Conservation (phyloP, 2,113 vertebrate genomes). For the Ardeotis arabs region DNA sequence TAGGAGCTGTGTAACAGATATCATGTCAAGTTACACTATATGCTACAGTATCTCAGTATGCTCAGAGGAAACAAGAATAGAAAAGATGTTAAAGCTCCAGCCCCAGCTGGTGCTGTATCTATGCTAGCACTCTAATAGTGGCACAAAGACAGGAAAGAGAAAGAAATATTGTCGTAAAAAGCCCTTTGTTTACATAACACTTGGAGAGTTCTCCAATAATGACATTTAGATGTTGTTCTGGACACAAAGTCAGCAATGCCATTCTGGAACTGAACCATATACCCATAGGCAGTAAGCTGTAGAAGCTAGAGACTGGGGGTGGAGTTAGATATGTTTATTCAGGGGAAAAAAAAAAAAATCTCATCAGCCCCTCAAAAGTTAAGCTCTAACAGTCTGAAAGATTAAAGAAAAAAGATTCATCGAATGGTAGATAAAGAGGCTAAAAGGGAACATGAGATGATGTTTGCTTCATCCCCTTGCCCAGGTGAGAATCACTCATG, state of each 20-base stretch:
- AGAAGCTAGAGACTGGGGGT: background rate
- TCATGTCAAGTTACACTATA: background rate
- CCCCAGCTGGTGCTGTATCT: background rate
- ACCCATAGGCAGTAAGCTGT: background rate
- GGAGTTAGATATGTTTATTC: background rate
- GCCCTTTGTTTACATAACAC: background rate
- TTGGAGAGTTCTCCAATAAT: background rate
- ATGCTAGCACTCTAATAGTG: background rate
- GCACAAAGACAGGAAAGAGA: background rate
- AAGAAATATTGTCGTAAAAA: background rate
- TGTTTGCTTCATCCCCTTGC: background rate
- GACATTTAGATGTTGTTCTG: background rate
- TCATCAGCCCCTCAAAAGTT: background rate
- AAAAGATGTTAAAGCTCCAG: background rate
- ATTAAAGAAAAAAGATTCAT: background rate
- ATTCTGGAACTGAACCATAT: background rate
- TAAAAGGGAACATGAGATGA: background rate
- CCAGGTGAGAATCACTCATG: accelerated
- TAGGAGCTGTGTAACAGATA: background rate
- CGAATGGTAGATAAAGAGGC: background rate
- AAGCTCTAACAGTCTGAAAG: background rate
- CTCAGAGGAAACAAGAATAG: background rate
- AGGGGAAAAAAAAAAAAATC: background rate
- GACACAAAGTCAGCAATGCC: background rate
- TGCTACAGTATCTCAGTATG: background rate